phyloP scores from a whole-genome alignment of 2,797 vertebrate genomes.

The Naso thynnoides region DNA sequence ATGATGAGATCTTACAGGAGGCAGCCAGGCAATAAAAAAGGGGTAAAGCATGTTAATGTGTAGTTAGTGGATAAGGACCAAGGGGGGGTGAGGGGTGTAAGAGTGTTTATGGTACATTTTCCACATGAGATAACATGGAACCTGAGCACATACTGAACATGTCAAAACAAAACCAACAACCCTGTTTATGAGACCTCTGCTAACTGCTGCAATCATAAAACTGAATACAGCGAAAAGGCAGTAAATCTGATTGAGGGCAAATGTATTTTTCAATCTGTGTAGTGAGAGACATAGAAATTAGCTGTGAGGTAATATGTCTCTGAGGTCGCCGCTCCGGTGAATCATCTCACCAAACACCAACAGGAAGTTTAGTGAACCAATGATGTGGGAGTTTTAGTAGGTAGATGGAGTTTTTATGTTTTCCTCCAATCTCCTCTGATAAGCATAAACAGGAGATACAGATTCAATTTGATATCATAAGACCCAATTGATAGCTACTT shows the following conservation, averaged over 20 bases:
- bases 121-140: constrained; percentile 41
- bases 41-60: constrained; percentile 39
- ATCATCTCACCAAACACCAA: constrained; percentile 57
- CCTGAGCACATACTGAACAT: not conserved
- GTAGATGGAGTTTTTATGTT: constrained; percentile 30
- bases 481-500: constrained; percentile 64
- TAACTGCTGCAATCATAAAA: constrained; percentile 31
- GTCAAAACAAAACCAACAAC: constrained; percentile 32
- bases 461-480: constrained; percentile 72
- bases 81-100: constrained; percentile 13
- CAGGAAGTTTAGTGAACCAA: constrained; percentile 50
- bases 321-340: constrained; percentile 42
- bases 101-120: constrained; percentile 31
- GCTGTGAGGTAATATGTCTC: constrained; percentile 19
- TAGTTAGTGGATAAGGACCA: constrained; percentile 24
- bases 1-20: constrained; percentile 14
- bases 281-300: constrained; percentile 30
- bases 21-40: constrained; percentile 18
- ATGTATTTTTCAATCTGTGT: constrained; percentile 27
- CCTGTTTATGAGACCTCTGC: constrained; percentile 10
- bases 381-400: constrained; percentile 53
- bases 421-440: constrained; percentile 47
- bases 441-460: constrained; percentile 67
- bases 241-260: constrained; percentile 18
- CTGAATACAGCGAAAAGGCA: constrained; percentile 13